Evolutionary conservation across 2,888 invertebrate genomes (phyloP).

Genomic region (Tortrix viridana): DNA sequence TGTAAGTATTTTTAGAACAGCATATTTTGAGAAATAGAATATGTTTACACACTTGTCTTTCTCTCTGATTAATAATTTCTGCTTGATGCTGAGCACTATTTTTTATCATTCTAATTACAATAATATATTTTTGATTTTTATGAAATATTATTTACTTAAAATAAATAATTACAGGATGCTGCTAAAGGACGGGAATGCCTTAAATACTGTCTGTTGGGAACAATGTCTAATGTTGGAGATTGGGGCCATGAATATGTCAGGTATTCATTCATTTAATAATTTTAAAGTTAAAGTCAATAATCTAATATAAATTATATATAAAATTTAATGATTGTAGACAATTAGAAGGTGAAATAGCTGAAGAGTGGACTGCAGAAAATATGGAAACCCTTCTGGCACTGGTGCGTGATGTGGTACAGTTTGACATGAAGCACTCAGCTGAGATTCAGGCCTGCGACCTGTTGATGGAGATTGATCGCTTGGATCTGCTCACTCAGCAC

Average conservation of each 20-base stretch:
- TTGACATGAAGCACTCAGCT: slow-evolving; percentile 98
- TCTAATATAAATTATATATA: neutral
- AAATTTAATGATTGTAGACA: slow-evolving; percentile 84
- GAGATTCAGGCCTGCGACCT: slow-evolving; percentile 99
- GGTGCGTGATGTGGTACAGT: slow-evolving; percentile 94
- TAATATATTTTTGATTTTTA: no score
- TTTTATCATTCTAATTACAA: no score
- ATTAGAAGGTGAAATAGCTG: slow-evolving; percentile 93
- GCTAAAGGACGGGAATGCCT: slow-evolving; percentile 92
- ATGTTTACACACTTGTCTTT: no score
- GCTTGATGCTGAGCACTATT: no score
- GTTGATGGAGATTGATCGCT: slow-evolving; percentile 97
- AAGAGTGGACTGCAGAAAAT: slow-evolving; percentile 89
- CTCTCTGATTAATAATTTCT: no score
- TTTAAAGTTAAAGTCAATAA: slow-evolving; percentile 8
- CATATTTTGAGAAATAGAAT: neutral
- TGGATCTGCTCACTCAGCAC: slow-evolving; percentile 93
- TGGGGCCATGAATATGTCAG: slow-evolving; percentile 99
- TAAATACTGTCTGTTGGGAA: slow-evolving; percentile 94
- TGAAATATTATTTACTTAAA: no score
- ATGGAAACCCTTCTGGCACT: slow-evolving; percentile 88
- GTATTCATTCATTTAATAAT: slow-evolving; percentile 60
- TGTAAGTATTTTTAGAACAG: slow-evolving; percentile 52
- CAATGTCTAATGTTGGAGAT: slow-evolving; percentile 94
- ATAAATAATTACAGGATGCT: slow-evolving; percentile 70